Base-by-base conservation (phyloP, 2,888 invertebrate genomes). In the Cantharis rufa region DNA sequence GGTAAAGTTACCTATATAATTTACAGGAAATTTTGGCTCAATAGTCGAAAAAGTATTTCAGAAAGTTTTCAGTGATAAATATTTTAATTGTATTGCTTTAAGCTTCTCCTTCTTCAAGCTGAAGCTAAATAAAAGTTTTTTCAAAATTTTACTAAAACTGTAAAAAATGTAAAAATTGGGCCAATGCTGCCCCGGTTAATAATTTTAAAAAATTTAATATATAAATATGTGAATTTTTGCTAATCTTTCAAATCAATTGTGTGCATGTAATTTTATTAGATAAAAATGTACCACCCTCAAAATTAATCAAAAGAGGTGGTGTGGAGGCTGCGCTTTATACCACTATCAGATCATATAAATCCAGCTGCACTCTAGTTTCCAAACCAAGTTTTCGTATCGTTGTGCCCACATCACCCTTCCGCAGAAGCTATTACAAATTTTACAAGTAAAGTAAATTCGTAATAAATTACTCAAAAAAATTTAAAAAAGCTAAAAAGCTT, bases 271-370 rank as follows among this genome's bases (percentile, higher is more conserved):
- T 74, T 32, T 77, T 48, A 71, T 69, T 69, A 62, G 16, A 74
- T 70, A 77, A 72, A 70, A 71, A 76, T 71, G 77, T 77, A 71
- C 80, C 80, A 76, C 80, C 80, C 78, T 78, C 74, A 64, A 79
- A 48, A 72, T 74, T 78, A 48, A n/a, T n/a, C n/a, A 75, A 75
- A 77, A 78, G 78, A 80, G 81, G 80, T 75, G 78, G 81, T 78
- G 74, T 79, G 80, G 79, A 79, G 80, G 80, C 80, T 81, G 81
- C 81, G 81, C 81, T 78, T 80, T 79, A 74, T 79, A 77, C 79
- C 68, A 77, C 80, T 79, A 79, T 13, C 24, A 9, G n/a, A 79
- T 81, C 79, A 78, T 81, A 81, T 81, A 81, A 80, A 81, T 80
- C 77, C 78, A 75, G 78, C 72, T 62, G 76, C n/a, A n/a, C 78